Conservation (phyloP, 2,888 invertebrate genomes). For the Phania funesta region DNA sequence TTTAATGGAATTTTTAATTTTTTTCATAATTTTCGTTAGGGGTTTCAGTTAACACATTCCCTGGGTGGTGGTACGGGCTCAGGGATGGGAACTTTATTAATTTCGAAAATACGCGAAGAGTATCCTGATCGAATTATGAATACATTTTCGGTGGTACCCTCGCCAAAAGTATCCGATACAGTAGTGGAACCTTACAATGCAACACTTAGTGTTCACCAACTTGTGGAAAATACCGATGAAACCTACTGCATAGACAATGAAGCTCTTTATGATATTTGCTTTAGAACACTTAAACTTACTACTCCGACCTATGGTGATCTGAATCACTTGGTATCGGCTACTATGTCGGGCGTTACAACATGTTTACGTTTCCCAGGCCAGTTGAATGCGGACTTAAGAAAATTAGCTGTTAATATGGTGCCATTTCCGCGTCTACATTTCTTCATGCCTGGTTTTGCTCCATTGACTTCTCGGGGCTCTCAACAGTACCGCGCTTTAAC, state of each 20-base stretch:
- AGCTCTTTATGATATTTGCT: conserved; percentile 95
- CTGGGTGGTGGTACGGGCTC: conserved; percentile 94
- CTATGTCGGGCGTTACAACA: conserved; percentile 94
- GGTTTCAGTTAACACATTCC: conserved; percentile 91
- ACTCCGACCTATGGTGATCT: conserved; percentile 96
- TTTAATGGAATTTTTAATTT: neutral
- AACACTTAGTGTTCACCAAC: conserved; percentile 91
- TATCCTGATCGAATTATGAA: conserved; percentile 93
- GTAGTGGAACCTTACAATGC: conserved; percentile 92
- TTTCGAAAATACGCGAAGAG: conserved; percentile 93
- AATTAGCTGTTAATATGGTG: conserved; percentile 97
- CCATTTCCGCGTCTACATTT: conserved; percentile 98
- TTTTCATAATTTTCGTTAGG: conserved; percentile 75
- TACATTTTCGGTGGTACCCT: conserved; percentile 91
- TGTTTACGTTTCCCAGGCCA: conserved; percentile 95
- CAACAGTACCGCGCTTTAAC: conserved; percentile 95
- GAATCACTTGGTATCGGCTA: conserved; percentile 93
- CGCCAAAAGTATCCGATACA: conserved; percentile 88
- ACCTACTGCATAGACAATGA: conserved; percentile 96
- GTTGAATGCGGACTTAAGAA: conserved; percentile 94
- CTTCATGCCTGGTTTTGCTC: conserved; percentile 98
- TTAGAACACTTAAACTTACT: conserved; percentile 91
- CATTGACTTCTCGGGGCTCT: conserved; percentile 92
- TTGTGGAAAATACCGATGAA: conserved; percentile 95
- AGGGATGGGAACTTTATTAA: conserved; percentile 92